Percentiles rank a stretch among this genome's conserved stretches.
Conservation (phyloP, 2,113 vertebrate genomes). For the Columba janthina region DNA sequence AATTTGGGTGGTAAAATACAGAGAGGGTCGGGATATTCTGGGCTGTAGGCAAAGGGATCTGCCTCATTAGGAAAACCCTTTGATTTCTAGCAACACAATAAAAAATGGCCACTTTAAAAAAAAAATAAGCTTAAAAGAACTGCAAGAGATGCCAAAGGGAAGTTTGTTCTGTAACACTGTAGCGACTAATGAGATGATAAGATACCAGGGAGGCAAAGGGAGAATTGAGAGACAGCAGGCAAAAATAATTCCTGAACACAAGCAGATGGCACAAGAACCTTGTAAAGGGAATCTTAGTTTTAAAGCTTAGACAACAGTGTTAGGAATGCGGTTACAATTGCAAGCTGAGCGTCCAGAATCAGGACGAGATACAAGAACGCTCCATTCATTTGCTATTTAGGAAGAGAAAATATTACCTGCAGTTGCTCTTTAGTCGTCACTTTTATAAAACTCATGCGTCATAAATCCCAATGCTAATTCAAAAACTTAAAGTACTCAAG, state of each 20-base stretch:
- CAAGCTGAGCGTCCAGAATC: neutral
- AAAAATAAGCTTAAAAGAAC: neutral
- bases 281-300: neutral
- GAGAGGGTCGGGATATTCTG: neutral
- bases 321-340: neutral
- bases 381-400: neutral
- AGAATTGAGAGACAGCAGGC: neutral
- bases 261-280: neutral
- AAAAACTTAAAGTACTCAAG: neutral
- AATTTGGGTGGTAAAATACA: neutral
- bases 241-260: slow-evolving; percentile 10
- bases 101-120: neutral
- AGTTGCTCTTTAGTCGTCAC: neutral
- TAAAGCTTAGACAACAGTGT: neutral
- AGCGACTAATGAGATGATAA: neutral
- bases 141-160: neutral
- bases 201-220: neutral
- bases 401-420: neutral
- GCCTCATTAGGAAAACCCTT: neutral
- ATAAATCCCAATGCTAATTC: neutral
- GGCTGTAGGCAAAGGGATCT: neutral
- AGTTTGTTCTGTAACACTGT: neutral
- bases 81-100: neutral
- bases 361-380: neutral
- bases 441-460: neutral